Evolutionary conservation across 2,888 invertebrate genomes (phyloP), one percentile per base, ranked within the genome.

Genomic region (Onthophagus sagittarius): DNA sequence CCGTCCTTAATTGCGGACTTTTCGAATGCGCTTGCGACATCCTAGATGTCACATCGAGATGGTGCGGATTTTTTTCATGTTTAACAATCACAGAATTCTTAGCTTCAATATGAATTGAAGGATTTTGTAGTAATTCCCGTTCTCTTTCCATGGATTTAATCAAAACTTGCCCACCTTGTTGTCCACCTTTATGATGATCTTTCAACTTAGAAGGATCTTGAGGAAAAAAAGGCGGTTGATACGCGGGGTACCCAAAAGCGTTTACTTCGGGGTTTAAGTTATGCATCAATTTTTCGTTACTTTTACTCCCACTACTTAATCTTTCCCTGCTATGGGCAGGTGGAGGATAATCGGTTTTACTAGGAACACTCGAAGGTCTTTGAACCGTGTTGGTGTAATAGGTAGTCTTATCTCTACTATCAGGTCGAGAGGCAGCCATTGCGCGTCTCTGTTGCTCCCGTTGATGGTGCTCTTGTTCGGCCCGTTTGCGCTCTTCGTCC

Each of bases 61-160:
- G 89, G 81, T 89, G 90, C 5, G 85, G 82, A 74, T 85, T 85
- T 83, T 92, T 91, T 81, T 93, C 93, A 84, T 93, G 93, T 83
- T 93, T 93, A 75, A 93, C 93, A 84, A 93, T 93, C 83, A 93
- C 93, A 81, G 92, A 91, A 84, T 89, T 92, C 84, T 92, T 93
- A 79, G 88, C 86, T 83, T 92, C 92, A 78, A 92, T 87, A 73
- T 92, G 85, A 4, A 91, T 90, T 71, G 92, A 91, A 14, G 91
- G 91, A 77, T 91, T 92, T 74, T 90, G 90, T 73, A 92, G 84
- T 71, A 85, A 77, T 70, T 84, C 84, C 75, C 82, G 75, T 65
- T 83, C 83, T 75, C 82, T 76, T n/a, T 83, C 83, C 67, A 79
- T 76, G 31, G 78, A 75, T 83, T 81, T 86, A 81, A 83, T 85